phyloP scores from a whole-genome alignment of 1,140 invertebrate species.

The Drosophila chauvacae region DNA sequence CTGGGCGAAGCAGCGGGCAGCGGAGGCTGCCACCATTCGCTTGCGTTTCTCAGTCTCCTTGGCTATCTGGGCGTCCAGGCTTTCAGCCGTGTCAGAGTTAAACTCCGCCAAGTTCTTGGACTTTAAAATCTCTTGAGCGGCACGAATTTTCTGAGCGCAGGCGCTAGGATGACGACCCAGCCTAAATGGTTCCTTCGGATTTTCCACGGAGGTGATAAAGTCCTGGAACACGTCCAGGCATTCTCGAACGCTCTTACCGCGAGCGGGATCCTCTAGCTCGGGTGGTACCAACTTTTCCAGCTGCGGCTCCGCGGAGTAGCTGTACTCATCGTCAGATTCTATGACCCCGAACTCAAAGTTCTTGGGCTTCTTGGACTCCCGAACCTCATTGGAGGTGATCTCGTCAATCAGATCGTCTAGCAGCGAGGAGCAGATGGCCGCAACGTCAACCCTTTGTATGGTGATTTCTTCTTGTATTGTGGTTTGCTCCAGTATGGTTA shows the following conservation, averaged over 20 bases:
- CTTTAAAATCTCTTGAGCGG: slow-evolving; percentile 51
- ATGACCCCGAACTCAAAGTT: slow-evolving; percentile 59
- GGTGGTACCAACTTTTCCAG: slow-evolving; percentile 33
- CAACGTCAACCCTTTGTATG: neutral
- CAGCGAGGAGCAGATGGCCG: slow-evolving; percentile 29
- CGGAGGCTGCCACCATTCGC: slow-evolving; percentile 35
- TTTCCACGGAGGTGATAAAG: slow-evolving; percentile 34
- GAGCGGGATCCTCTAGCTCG: slow-evolving; percentile 55
- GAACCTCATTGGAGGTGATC: slow-evolving; percentile 23
- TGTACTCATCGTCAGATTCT: slow-evolving; percentile 73
- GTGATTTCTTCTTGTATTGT: neutral
- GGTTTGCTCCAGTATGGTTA: neutral
- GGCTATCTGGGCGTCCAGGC: slow-evolving; percentile 41
- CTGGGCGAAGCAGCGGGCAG: slow-evolving; percentile 60
- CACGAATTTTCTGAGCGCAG: slow-evolving; percentile 42
- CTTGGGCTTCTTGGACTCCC: slow-evolving; percentile 20
- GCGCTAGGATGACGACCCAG: slow-evolving; percentile 3
- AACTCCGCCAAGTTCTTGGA: slow-evolving; percentile 30
- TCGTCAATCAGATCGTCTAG: slow-evolving; percentile 55
- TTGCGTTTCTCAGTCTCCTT: slow-evolving; percentile 40
- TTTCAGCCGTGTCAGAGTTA: slow-evolving; percentile 44
- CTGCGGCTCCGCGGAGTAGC: slow-evolving; percentile 55
- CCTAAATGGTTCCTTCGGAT: slow-evolving; percentile 4
- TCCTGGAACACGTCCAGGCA: slow-evolving; percentile 55
- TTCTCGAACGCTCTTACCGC: slow-evolving; percentile 62